phyloP scores from a whole-genome alignment of 1,140 invertebrate species.

The Triops cancriformis region DNA sequence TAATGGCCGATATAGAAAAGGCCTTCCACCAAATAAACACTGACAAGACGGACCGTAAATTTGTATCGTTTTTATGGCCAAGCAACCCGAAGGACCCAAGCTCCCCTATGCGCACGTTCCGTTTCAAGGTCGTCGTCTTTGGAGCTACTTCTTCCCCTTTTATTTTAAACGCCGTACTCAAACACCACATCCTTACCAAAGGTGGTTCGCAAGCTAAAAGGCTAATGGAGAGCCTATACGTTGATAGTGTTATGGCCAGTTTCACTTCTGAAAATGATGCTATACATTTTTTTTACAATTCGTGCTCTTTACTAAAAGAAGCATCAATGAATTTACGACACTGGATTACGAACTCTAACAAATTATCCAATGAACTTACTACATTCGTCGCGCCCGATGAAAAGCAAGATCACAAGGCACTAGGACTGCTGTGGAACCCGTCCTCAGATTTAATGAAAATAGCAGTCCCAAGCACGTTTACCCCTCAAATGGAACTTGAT shows the following conservation, averaged over 20 bases:
- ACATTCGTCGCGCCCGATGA: no score
- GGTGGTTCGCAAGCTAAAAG: not conserved
- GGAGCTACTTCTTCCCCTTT: constrained; percentile 21
- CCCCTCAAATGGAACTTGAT: no score
- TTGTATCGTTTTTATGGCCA: constrained; percentile 31
- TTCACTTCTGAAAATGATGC: no score
- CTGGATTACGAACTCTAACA: not conserved
- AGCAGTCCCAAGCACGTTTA: no score
- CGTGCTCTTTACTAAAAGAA: not conserved
- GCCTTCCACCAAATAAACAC: no score
- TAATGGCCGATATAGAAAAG: constrained; percentile 38
- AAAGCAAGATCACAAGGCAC: no score
- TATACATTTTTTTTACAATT: not conserved
- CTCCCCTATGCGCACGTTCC: no score
- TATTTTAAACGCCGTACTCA: constrained; percentile 19
- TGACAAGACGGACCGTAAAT: constrained; percentile 23
- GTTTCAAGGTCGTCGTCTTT: constrained; percentile 17
- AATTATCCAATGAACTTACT: no score
- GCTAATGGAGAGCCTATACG: not conserved
- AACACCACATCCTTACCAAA: not conserved
- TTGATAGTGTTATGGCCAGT: constrained; percentile 19
- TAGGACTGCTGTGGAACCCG: no score
- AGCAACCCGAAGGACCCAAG: not conserved
- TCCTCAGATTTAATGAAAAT: no score
- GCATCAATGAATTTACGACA: not conserved